These are phyloP conservation scores for Melieria crassipennis DNA, from an alignment of 2,888 invertebrate genomes.

Conservation along the genomic window DNA sequence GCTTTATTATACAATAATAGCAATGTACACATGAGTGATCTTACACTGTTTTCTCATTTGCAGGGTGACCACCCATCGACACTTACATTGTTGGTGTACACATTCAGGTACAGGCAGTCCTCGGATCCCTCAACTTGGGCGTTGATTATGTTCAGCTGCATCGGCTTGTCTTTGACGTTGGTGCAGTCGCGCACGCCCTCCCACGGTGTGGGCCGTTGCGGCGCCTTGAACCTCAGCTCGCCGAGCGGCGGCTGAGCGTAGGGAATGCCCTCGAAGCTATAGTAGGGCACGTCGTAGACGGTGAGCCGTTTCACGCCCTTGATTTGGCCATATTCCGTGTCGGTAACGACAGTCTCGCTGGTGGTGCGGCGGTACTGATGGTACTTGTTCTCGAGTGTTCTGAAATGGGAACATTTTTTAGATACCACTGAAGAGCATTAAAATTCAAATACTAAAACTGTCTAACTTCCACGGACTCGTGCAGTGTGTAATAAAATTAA, in stretches of 20 bases:
- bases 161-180: constrained; percentile 54
- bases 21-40: not conserved
- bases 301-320: constrained; percentile 58
- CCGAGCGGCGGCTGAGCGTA: constrained; percentile 64
- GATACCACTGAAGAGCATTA: too few species aligned
- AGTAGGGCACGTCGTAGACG: constrained; percentile 58
- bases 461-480: too few species aligned
- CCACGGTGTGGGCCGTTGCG: constrained; percentile 66
- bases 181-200: constrained; percentile 64
- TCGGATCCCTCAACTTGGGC: constrained; percentile 66
- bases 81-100: constrained; percentile 63
- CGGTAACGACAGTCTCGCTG: constrained; percentile 54
- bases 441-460: too few species aligned
- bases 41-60: not conserved
- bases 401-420: constrained; percentile 38
- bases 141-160: constrained; percentile 58
- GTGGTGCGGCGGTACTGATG: constrained; percentile 58
- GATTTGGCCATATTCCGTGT: constrained; percentile 62
- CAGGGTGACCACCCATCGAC: not conserved
- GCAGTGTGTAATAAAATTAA: too few species aligned
- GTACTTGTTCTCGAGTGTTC: constrained; percentile 57
- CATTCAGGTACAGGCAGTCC: constrained; percentile 69
- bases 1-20: too few species aligned
- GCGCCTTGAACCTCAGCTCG: constrained; percentile 64
- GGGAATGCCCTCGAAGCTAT: constrained; percentile 63